phyloP scores from a whole-genome alignment of 1,140 invertebrate genomes.

The Neodiprion virginianus region DNA sequence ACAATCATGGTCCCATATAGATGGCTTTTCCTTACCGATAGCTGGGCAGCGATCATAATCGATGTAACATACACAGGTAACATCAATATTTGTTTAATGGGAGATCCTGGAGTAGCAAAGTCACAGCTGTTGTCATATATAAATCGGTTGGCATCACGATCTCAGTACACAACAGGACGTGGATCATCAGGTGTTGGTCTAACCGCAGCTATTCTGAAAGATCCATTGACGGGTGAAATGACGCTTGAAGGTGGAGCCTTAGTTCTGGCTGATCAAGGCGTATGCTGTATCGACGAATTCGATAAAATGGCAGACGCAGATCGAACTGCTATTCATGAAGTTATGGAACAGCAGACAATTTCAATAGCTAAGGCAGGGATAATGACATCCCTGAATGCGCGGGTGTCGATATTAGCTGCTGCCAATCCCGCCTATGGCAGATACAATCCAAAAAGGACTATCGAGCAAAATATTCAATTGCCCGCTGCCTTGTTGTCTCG shows the following conservation, averaged over 20 bases:
- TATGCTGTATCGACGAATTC: constrained; percentile 99
- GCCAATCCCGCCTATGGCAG: constrained; percentile 98
- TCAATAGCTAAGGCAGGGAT: constrained; percentile 99
- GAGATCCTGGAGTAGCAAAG: constrained; percentile 99
- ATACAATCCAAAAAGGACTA: constrained; percentile 93
- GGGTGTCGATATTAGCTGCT: constrained; percentile 96
- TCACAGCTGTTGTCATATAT: constrained; percentile 97
- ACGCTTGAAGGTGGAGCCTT: constrained; percentile 97
- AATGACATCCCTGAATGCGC: constrained; percentile 96
- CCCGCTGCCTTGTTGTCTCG: constrained; percentile 97
- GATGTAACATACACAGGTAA: constrained; percentile 68
- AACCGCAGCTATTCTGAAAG: constrained; percentile 98
- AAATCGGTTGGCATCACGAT: constrained; percentile 88
- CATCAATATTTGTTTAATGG: constrained; percentile 99
- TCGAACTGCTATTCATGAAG: constrained; percentile 98
- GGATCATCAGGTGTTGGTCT: constrained; percentile 98
- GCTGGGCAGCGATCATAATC: too few species aligned
- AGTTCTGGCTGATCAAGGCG: constrained; percentile 95
- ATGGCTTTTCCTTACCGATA: too few species aligned
- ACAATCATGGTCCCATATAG: too few species aligned
- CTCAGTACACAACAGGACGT: constrained; percentile 95
- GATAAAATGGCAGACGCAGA: constrained; percentile 99
- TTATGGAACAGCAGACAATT: constrained; percentile 99
- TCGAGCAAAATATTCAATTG: constrained; percentile 98
- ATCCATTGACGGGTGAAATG: constrained; percentile 97